phyloP scores from a whole-genome alignment of 1,140 invertebrate species.

The Trialeurodes vaporariorum region DNA sequence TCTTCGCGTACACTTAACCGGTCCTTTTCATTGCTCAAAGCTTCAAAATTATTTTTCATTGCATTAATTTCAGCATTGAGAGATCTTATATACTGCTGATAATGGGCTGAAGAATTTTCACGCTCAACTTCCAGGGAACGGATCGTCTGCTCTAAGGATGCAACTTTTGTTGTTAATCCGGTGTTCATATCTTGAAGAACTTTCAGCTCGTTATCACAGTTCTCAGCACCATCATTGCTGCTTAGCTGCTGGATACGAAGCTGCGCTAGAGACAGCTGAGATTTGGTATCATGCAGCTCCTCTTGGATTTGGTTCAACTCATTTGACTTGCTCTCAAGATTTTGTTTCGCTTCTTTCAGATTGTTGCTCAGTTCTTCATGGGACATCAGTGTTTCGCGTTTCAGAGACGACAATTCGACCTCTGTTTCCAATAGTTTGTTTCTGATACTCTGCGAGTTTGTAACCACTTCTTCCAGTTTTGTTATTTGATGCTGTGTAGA shows the following conservation, averaged over 20 bases:
- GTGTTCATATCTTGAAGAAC: neutral
- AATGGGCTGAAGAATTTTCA: neutral
- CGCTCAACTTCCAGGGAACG: neutral
- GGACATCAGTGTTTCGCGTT: no score
- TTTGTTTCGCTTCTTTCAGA: neutral
- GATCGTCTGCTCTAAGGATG: neutral
- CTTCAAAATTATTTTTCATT: neutral
- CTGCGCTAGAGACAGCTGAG: neutral
- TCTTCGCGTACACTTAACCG: neutral
- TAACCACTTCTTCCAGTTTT: no score
- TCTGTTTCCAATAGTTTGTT: no score
- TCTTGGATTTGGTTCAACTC: neutral
- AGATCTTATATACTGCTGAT: neutral
- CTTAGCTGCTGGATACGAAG: neutral
- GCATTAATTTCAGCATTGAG: neutral
- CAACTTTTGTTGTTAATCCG: neutral
- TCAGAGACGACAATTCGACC: no score
- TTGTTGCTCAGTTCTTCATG: neutral
- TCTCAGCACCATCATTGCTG: neutral
- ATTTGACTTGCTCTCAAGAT: neutral
- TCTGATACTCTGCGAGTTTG: no score
- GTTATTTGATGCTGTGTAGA: no score
- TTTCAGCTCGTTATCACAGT: neutral
- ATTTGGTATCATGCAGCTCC: neutral
- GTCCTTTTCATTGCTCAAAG: neutral